Evolutionary conservation across 2,888 invertebrate species (phyloP).

Genomic region (Pterostichus madidus): DNA sequence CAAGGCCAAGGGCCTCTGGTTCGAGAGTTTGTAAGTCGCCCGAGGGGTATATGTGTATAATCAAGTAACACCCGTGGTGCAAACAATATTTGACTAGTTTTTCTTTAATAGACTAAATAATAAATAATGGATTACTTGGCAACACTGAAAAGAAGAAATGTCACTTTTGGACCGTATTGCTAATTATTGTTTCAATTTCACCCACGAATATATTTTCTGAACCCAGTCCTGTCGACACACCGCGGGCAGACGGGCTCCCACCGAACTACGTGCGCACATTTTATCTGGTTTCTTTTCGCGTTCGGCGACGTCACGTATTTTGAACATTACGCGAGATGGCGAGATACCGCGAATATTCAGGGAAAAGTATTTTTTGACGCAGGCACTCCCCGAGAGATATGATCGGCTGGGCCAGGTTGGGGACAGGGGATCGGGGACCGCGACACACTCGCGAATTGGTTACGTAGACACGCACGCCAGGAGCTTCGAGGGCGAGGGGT

Average conservation of each 20-base stretch:
- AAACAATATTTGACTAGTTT: no score
- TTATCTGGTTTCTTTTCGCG: conserved; percentile 54
- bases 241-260: conserved; percentile 8
- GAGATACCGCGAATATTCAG: conserved; percentile 52
- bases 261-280: not conserved
- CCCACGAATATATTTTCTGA: not conserved
- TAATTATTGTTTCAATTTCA: no score
- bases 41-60: no score
- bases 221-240: not conserved
- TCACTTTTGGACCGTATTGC: no score
- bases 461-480: not conserved
- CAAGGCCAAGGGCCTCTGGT: no score
- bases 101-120: no score
- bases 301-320: conserved; percentile 52
- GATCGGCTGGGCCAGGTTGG: conserved; percentile 17
- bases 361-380: conserved; percentile 57
- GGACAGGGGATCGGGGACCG: not conserved
- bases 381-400: conserved; percentile 54
- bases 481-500: not conserved
- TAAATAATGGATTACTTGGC: no score
- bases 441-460: conserved; percentile 25
- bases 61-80: no score
- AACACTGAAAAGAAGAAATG: no score
- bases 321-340: conserved; percentile 57
- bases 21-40: no score